A percentile compares a stretch with the other conserved stretches of the same genome.
Evolutionary conservation across 64 coral and sea anemone species (phyloP).

Genomic region (Montipora capricornis): DNA sequence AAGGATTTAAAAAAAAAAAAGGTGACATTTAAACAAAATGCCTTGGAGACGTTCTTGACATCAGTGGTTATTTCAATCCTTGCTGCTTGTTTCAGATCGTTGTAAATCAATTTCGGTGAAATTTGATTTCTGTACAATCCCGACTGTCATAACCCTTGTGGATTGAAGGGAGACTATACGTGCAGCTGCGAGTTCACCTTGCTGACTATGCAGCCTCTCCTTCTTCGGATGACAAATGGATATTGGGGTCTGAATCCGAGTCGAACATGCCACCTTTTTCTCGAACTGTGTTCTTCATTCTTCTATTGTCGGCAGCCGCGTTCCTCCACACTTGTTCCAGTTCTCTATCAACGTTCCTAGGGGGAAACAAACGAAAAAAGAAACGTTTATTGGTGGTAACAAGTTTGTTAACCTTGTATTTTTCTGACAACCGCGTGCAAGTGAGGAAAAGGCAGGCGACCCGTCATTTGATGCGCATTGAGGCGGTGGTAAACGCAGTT

Average conservation of each 20-base stretch:
- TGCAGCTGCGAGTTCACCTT: not conserved
- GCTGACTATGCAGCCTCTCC: slow-evolving; percentile 34
- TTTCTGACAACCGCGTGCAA: too few relatives aligned
- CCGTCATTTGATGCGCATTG: too few relatives aligned
- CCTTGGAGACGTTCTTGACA: not conserved
- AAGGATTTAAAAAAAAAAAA: not conserved
- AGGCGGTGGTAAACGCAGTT: too few relatives aligned
- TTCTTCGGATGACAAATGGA: slow-evolving; percentile 39
- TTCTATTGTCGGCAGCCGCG: slow-evolving; percentile 54
- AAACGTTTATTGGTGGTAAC: not conserved
- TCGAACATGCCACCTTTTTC: slow-evolving; percentile 29
- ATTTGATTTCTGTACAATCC: not conserved
- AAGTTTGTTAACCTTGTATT: too few relatives aligned
- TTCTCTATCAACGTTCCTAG: slow-evolving; percentile 63
- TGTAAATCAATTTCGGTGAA: not conserved
- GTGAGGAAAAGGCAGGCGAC: too few relatives aligned
- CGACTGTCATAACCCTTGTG: not conserved
- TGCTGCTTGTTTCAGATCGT: not conserved
- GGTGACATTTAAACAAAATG: not conserved
- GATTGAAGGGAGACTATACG: not conserved
- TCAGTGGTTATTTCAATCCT: not conserved
- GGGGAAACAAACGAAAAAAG: not conserved
- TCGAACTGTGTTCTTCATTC: slow-evolving; percentile 70
- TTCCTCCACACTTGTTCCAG: slow-evolving; percentile 65
- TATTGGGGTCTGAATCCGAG: slow-evolving; percentile 46